These are phyloP conservation scores for Nomada hirtipes DNA, from an alignment of 2,888 invertebrate genomes.

Conservation along the genomic window DNA sequence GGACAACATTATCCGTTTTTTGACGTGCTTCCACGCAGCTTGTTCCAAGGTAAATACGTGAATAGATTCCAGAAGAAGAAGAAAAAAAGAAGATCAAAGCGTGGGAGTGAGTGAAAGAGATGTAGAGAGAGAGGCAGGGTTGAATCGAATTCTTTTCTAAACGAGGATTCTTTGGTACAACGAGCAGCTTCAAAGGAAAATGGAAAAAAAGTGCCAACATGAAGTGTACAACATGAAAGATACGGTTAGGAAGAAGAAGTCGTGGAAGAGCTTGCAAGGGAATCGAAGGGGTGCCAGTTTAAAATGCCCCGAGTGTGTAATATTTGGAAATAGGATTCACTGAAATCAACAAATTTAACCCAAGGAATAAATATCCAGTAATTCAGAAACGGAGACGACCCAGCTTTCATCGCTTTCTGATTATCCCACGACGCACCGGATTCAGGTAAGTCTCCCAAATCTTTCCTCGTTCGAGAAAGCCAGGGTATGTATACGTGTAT, in stretches of 20 bases:
- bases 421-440: conserved; percentile 7
- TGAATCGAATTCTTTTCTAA: conserved; percentile 53
- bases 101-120: background rate
- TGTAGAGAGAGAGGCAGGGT: conserved; percentile 1
- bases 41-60: conserved; percentile 21
- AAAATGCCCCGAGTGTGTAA: background rate
- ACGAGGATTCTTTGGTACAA: conserved; percentile 42
- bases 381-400: background rate
- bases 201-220: conserved; percentile 44
- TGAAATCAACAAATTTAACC: no score
- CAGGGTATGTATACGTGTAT: background rate
- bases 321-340: no score
- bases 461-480: background rate
- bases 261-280: background rate
- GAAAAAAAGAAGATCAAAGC: conserved; percentile 37
- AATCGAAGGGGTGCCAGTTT: background rate
- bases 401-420: conserved; percentile 17
- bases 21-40: background rate
- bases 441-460: conserved; percentile 35
- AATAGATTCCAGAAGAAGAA: conserved; percentile 23
- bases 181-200: conserved; percentile 52
- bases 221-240: conserved; percentile 20
- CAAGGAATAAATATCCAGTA: background rate
- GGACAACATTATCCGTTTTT: conserved; percentile 4
- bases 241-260: conserved; percentile 6